These are phyloP conservation scores for Mesorhabditis spiculigera DNA, from an alignment of 2,888 invertebrate species.

Conservation along the genomic window DNA sequence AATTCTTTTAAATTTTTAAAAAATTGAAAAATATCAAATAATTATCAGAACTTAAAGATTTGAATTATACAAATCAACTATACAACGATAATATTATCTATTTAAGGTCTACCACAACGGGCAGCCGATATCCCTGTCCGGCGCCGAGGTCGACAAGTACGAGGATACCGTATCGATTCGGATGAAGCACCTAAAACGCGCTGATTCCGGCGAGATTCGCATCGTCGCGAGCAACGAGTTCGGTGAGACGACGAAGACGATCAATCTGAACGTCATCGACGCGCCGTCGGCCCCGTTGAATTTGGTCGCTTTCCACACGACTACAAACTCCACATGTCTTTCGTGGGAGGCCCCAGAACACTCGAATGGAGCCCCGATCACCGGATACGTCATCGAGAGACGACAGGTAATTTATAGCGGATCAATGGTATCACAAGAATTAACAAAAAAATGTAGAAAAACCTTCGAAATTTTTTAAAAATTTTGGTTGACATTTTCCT, in stretches of 20 bases:
- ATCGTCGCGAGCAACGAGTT: slow-evolving; percentile 62
- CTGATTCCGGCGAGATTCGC: slow-evolving; percentile 74
- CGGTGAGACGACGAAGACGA: slow-evolving; percentile 24
- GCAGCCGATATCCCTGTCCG: slow-evolving; percentile 23
- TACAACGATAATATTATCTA: too few species aligned
- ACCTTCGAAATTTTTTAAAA: too few species aligned
- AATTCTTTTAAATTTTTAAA: too few species aligned
- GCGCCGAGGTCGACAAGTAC: slow-evolving; percentile 56
- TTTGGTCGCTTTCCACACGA: slow-evolving; percentile 31
- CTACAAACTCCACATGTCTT: slow-evolving; percentile 31
- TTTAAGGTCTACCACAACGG: neutral
- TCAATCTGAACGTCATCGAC: slow-evolving; percentile 41
- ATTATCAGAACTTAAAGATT: too few species aligned
- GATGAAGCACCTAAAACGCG: slow-evolving; percentile 68
- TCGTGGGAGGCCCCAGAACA: slow-evolving; percentile 61
- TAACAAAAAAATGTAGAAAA: too few species aligned
- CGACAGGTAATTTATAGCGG: neutral
- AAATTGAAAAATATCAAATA: too few species aligned
- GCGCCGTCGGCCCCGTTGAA: slow-evolving; percentile 44
- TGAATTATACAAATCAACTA: too few species aligned
- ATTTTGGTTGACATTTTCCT: too few species aligned
- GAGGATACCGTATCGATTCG: slow-evolving; percentile 40
- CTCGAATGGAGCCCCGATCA: slow-evolving; percentile 72
- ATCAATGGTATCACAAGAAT: too few species aligned
- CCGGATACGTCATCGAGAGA: slow-evolving; percentile 49